These are phyloP conservation scores for Rhineura floridana DNA, from an alignment of 2,113 vertebrate genomes.

Conservation along the genomic window DNA sequence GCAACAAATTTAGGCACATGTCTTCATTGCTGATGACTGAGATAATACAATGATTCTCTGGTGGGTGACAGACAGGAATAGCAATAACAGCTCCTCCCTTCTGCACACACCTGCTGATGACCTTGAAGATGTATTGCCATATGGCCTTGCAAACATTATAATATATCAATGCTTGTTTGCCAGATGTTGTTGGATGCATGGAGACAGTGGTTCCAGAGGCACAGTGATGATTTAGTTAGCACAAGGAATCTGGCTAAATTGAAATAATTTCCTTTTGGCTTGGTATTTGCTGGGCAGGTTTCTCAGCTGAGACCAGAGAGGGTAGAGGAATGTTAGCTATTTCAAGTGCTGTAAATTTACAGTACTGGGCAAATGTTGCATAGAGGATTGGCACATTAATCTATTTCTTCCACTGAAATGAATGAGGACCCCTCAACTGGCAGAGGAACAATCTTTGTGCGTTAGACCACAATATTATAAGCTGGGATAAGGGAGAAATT, in stretches of 20 bases:
- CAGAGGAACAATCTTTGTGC: too few species aligned
- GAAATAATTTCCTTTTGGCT: conserved; percentile 20
- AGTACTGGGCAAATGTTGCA: neutral
- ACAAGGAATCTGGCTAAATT: conserved; percentile 71
- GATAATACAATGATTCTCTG: neutral
- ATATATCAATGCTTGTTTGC: conserved; percentile 79
- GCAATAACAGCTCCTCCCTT: conserved; percentile 58
- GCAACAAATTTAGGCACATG: neutral
- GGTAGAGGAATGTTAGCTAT: neutral
- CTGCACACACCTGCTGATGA: conserved; percentile 69
- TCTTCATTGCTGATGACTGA: neutral
- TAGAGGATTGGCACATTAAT: neutral
- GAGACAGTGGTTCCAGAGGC: conserved; percentile 63
- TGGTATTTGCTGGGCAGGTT: neutral
- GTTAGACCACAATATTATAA: too few species aligned
- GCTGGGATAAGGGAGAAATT: too few species aligned
- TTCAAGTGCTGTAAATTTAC: neutral
- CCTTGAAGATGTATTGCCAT: conserved; percentile 75
- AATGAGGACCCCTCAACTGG: neutral
- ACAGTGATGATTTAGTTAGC: conserved; percentile 69
- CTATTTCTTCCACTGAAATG: neutral
- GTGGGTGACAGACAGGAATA: conserved; percentile 40
- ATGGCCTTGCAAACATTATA: conserved; percentile 73
- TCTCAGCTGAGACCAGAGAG: neutral
- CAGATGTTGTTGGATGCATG: conserved; percentile 75